Base-by-base conservation (phyloP, 2,888 invertebrate genomes). In the Formica aserva region DNA sequence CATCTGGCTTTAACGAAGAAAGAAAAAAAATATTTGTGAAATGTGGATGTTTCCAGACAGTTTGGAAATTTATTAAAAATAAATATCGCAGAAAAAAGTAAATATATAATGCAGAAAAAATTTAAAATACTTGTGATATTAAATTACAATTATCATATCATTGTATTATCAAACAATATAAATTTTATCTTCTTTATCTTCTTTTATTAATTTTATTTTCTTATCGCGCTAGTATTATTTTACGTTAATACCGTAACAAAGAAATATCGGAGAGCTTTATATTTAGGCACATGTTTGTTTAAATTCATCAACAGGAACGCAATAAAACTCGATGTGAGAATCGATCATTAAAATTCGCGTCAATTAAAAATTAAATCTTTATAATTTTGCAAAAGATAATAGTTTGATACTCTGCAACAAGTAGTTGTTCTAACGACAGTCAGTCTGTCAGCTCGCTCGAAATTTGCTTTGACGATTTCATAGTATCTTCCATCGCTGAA, bases 381-480 rank as follows among this genome's bases (percentile, higher is more conserved):
- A 94, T 99, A 99, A 95, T 98, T 98, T 88, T 97, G 97, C 63
- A 99, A 96, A 84, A 99, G 96, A 95, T 99, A 98, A 94, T 99
- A 98, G 92, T 98, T 98, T 65, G 99, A 98, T 13, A 99, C 99
- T 86, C 98, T 96, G 95, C 99, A 99, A 95, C 98, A 99, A 86
- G 99, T 99, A 3, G 98, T 98, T 3, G 99, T 99, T 82, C 99
- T 96, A 0, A 99, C 99, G 13, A 99, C 99, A 0, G 99, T 99
- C 90, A 97, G 97, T 89, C 99, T 96, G 95, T 99, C 99, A 0
- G 99, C 99, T 92, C 99, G 96, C 95, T 99, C 99, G 95, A 99
- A 99, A 95, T 99, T 99, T 0, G 99, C 99, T 95, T 99, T 99
- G 52, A 99, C 99, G 90, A 99, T 98, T 95, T 99, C 99, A 94